Conservation (phyloP, 2,888 invertebrate species). For the Drosophila atripex region DNA sequence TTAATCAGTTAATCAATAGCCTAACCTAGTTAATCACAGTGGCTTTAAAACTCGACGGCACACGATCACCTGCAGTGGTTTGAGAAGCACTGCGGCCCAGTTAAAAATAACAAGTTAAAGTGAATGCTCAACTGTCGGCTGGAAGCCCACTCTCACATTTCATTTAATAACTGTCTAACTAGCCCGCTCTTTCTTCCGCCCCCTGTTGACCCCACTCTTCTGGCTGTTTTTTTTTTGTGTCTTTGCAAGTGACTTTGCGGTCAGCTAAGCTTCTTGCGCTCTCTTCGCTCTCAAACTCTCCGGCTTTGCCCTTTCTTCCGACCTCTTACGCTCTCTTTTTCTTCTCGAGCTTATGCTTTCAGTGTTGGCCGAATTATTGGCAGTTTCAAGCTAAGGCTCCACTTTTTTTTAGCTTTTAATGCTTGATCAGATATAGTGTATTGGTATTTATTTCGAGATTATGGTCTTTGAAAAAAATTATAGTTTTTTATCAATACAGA, state of each 20-base stretch:
- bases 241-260: constrained; percentile 16
- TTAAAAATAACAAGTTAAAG: constrained; percentile 13
- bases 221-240: not conserved
- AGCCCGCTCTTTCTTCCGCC: constrained; percentile 15
- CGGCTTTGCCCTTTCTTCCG: constrained; percentile 3
- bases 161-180: constrained; percentile 33
- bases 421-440: too few relatives aligned
- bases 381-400: not conserved
- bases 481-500: too few relatives aligned
- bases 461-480: too few relatives aligned
- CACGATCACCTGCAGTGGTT: constrained; percentile 25
- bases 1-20: not conserved
- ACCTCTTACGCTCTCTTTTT: constrained; percentile 3
- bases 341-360: not conserved
- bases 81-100: constrained; percentile 2
- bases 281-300: constrained; percentile 2
- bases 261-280: constrained; percentile 12
- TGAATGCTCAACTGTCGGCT: constrained; percentile 12
- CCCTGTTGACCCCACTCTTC: not conserved
- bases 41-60: not conserved
- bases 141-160: constrained; percentile 24
- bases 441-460: too few relatives aligned
- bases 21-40: constrained; percentile 1
- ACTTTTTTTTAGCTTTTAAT: not conserved
- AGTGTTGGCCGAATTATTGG: not conserved